Evolutionary conservation across 2,113 vertebrate species (phyloP), one percentile per base, ranked within the genome.

Genomic region (Petrocephalus zakoni): DNA sequence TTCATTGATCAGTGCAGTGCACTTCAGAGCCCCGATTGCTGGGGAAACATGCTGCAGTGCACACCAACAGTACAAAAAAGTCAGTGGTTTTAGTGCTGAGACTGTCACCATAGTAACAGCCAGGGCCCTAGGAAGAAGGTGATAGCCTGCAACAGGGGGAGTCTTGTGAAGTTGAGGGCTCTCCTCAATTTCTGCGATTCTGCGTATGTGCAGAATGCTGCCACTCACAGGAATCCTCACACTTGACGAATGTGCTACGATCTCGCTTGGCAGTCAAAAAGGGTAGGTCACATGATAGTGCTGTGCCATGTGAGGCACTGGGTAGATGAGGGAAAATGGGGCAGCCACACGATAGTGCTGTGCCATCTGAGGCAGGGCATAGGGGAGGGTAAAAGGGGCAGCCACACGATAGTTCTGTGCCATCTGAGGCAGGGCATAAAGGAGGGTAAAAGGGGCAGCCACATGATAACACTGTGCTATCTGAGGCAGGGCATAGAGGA

Each of bases 101-200:
- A 89, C 53, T 81, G 86, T 81, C n/a, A 81, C 88, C 64, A 89
- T 81, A 89, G 85, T 89, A 89, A 89, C 88, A 89, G 88, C 52
- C 37, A 49, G 46, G 78, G 75, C 13, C 52, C 34, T 21, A 72
- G 87, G 51, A 29, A 22, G 17, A 42, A 21, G 78, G 13, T 19
- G n/a, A 61, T 47, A 68, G 7, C 21, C 19, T 15, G 86, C 8
- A 68, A 17, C 19, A 8, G 6, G 22, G 87, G 42, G 52, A 83
- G 19, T 34, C 13, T 11, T 22, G 85, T 21, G 85, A 61, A 58
- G 53, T 21, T 55, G 10, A 55, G 58, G 9, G 58, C 58, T 61
- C 52, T 46, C 51, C 19, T 56, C 25, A 53, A 15, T 53, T 56
- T 11, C 53, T 34, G 25, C 34, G 34, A 86, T 86, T 7, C 2